Conservation (phyloP, 2,888 invertebrate species). For the Eucriotettix oculatus region DNA sequence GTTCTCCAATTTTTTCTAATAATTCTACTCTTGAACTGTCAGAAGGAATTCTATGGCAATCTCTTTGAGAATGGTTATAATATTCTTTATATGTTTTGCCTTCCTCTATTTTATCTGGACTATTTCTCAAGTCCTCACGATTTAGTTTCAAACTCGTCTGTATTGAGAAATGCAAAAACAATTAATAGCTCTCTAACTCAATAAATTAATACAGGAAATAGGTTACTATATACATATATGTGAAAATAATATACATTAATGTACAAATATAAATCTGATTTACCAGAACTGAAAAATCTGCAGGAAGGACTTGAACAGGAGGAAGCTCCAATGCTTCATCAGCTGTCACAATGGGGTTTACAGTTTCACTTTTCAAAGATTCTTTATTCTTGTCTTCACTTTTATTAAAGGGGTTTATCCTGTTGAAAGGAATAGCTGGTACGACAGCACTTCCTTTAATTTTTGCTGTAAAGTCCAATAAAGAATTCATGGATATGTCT, state of each 20-base stretch:
- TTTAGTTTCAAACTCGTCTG: no score
- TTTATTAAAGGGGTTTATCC: constrained; percentile 14
- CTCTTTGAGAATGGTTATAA: constrained; percentile 4
- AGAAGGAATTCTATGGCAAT: neutral
- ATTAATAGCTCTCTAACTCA: no score
- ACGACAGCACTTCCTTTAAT: constrained; percentile 24
- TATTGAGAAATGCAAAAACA: no score
- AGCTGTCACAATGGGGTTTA: constrained; percentile 29
- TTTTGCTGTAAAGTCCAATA: constrained; percentile 24
- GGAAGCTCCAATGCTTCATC: constrained; percentile 63
- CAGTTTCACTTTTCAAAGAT: neutral
- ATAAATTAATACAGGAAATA: no score
- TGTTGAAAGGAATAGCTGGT: constrained; percentile 24
- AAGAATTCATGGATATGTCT: constrained; percentile 9
- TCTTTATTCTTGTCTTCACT: neutral
- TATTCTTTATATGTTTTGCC: constrained; percentile 4
- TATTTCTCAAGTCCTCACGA: neutral
- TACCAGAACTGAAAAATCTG: constrained; percentile 18
- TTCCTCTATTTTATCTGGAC: neutral
- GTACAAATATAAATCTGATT: neutral
- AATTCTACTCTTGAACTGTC: constrained; percentile 29
- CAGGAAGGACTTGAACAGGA: constrained; percentile 28
- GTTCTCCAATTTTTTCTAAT: constrained; percentile 53
- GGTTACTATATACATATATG: no score
- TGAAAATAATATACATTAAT: neutral